phyloP scores from a whole-genome alignment of 2,113 vertebrate genomes.

The Pterocles gutturalis region DNA sequence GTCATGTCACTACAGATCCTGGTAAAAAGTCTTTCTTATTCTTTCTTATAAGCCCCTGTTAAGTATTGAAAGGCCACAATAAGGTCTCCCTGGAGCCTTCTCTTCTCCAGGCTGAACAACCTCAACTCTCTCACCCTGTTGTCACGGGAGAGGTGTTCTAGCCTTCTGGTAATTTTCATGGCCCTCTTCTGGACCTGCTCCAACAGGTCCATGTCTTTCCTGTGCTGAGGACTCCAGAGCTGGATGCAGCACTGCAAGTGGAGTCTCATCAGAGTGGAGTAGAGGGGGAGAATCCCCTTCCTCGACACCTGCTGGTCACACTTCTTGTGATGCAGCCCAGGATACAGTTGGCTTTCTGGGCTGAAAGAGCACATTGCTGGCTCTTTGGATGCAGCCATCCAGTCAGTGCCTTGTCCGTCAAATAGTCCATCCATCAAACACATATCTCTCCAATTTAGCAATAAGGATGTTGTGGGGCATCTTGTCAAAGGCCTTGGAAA shows the following conservation, averaged over 20 bases:
- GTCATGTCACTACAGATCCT: neutral
- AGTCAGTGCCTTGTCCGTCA: neutral
- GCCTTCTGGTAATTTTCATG: neutral
- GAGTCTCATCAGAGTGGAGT: too few species aligned
- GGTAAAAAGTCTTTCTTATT: neutral
- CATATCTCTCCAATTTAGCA: neutral
- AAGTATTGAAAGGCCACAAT: neutral
- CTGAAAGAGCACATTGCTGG: fast-evolving
- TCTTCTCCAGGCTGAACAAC: neutral
- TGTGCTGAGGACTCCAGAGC: too few species aligned
- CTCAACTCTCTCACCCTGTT: neutral
- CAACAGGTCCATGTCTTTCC: too few species aligned
- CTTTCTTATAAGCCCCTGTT: neutral
- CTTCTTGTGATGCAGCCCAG: too few species aligned
- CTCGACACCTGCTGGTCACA: too few species aligned
- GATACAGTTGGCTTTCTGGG: too few species aligned
- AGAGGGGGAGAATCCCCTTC: too few species aligned
- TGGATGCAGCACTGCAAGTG: too few species aligned
- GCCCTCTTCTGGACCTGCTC: too few species aligned
- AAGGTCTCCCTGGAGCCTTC: neutral
- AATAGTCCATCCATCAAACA: neutral
- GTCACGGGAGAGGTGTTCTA: neutral
- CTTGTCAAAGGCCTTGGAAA: neutral
- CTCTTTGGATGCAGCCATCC: too few species aligned
- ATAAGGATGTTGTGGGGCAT: neutral